These are phyloP conservation scores for Drosophila kanapiae DNA, from an alignment of 1,140 invertebrate genomes.

Conservation along the genomic window DNA sequence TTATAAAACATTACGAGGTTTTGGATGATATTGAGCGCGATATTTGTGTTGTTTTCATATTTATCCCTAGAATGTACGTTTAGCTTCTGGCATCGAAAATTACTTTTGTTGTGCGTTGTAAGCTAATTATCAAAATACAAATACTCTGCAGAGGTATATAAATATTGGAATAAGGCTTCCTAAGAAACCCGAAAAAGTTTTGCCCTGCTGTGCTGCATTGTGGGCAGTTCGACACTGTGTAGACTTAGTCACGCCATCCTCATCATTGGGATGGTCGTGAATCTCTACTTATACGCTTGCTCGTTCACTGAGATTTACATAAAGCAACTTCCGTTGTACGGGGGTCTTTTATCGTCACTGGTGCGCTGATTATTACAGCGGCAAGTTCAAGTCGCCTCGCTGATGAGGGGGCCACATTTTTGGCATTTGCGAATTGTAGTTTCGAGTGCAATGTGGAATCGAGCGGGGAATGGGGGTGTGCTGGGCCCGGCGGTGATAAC, in stretches of 20 bases:
- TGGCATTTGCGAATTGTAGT: conserved; percentile 43
- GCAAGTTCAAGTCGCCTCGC: conserved; percentile 20
- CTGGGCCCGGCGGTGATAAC: conserved; percentile 38
- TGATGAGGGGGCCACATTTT: conserved; percentile 33
- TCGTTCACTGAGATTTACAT: conserved; percentile 7
- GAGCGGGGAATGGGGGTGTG: not conserved
- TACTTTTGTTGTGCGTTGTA: too few relatives aligned
- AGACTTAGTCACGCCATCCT: conserved; percentile 45
- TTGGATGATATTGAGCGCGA: too few relatives aligned
- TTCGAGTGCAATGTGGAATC: conserved; percentile 27
- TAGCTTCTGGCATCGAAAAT: not conserved
- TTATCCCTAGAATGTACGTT: not conserved
- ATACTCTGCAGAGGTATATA: too few relatives aligned
- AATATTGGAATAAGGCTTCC: not conserved
- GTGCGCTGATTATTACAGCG: conserved; percentile 13
- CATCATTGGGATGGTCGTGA: not conserved
- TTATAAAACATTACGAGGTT: too few relatives aligned
- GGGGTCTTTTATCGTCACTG: conserved; percentile 12
- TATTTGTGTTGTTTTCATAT: too few relatives aligned
- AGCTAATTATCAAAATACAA: too few relatives aligned
- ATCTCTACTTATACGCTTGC: not conserved
- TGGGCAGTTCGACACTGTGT: not conserved
- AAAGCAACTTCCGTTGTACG: conserved; percentile 61
- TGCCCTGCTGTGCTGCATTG: conserved; percentile 7
- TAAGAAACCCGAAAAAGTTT: not conserved